Base-by-base conservation (phyloP, 2,113 vertebrate species). In the Cheilinus undulatus region DNA sequence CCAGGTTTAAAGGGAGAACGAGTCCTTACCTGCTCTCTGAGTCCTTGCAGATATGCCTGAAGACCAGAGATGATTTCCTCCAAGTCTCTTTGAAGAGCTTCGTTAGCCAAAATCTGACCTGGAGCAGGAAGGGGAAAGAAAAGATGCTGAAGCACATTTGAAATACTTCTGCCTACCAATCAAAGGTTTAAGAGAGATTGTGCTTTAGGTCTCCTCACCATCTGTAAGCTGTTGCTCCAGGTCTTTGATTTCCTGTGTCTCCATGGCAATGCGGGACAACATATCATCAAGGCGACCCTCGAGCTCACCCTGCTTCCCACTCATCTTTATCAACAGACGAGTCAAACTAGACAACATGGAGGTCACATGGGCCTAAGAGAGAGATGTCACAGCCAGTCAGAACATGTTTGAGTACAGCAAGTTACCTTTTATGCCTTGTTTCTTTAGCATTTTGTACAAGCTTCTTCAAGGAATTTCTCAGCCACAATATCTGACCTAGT, bases 181-280 rank as follows among this genome's bases (percentile, higher is more conserved):
- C 26, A 73, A 3, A 69, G 10, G 30, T 11, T 27, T 20, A 9
- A 19, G 51, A 27, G 15, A 0, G 1, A 1, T 32, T 22, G 52
- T 69, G 19, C 66, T 38, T 63, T 82, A 73, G 52, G 58, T 61
- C 26, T 51, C 23, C 82, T 85, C 78, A 99, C 97, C 95, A 11
- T 97, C 95, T 0, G 96, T 98, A 54, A 99, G 95, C 82, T 98
- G 96, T 59, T 97, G 95, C 85, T 98, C 97, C 89, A 99, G 92
- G 70, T 98, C 96, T 88, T 93, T 95, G 87, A 98, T 99, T 86
- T 98, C 97, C 88, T 97, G 96, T 0, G 97, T 96, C 88, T 99
- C 97, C 77, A 91, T 93, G 30, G 95, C 94, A 62, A 99, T 98
- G 64, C 96, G 94, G 49, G 93, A 94, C 32, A 99, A 92, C 90